A percentile compares a stretch with the other conserved stretches of the same genome.
These are phyloP conservation scores for Ischnus inquisitorius DNA, from an alignment of 2,888 invertebrate species.

Conservation along the genomic window DNA sequence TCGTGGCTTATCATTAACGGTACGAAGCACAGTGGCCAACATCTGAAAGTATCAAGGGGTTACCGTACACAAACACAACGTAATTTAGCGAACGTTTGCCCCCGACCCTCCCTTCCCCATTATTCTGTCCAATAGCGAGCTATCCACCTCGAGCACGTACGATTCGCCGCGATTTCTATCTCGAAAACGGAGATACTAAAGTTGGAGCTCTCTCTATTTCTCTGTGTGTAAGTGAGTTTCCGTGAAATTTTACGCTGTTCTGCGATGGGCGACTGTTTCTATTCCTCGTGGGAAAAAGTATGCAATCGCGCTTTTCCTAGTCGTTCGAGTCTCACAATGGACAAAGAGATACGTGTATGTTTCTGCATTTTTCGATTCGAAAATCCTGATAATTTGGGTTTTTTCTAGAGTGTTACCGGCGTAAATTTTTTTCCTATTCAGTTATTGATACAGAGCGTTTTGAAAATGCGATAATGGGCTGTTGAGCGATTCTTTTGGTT, in stretches of 20 bases:
- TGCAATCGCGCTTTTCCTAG: background rate
- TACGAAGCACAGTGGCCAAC: conserved; percentile 75
- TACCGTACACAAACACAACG: conserved; percentile 8
- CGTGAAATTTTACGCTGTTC: background rate
- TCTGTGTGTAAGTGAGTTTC: conserved; percentile 32
- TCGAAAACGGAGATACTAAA: conserved; percentile 61
- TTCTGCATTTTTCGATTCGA: background rate
- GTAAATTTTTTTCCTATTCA: background rate
- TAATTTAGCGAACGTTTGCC: conserved; percentile 53
- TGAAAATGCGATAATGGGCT: background rate
- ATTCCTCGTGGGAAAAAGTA: conserved; percentile 15
- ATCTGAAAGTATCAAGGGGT: conserved; percentile 65
- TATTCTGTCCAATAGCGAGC: conserved; percentile 20
- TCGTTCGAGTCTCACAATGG: background rate
- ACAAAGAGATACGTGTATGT: background rate
- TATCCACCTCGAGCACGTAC: conserved; percentile 63
- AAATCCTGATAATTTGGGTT: too few relatives aligned
- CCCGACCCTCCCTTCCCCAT: too few relatives aligned
- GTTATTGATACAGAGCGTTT: background rate
- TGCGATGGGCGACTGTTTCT: conserved; percentile 3
- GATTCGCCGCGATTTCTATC: conserved; percentile 62
- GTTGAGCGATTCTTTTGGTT: background rate
- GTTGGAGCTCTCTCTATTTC: conserved; percentile 30
- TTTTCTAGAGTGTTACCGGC: too few relatives aligned
- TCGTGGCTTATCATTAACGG: conserved; percentile 76